Percentiles rank a stretch among this genome's conserved stretches.
Evolutionary conservation across 2,113 vertebrate genomes (phyloP).

Genomic region (Ancistrus triradiatus): DNA sequence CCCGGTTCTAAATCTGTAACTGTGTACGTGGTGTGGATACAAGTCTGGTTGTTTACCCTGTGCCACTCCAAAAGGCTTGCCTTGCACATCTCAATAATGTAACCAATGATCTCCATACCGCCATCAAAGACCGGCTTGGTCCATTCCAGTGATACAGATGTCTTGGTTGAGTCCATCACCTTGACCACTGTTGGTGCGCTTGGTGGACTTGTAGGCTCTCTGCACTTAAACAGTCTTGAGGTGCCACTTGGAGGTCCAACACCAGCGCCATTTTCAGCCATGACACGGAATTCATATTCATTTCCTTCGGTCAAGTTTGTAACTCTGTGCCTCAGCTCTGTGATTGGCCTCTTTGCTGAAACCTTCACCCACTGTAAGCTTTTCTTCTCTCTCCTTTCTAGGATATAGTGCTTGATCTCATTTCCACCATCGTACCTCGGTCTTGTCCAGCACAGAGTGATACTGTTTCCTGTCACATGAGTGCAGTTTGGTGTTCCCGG

Average conservation of each 20-base stretch:
- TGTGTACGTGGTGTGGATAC: slow-evolving; percentile 85
- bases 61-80: slow-evolving; percentile 93
- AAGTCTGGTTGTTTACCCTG: slow-evolving; percentile 86
- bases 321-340: slow-evolving; percentile 86
- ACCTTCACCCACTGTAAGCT: slow-evolving; percentile 94
- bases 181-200: slow-evolving; percentile 86
- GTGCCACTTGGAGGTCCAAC: slow-evolving; percentile 83
- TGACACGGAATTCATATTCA: slow-evolving; percentile 96
- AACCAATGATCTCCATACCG: slow-evolving; percentile 95
- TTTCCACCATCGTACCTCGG: slow-evolving; percentile 90
- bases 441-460: slow-evolving; percentile 89
- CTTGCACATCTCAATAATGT: slow-evolving; percentile 97
- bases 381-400: slow-evolving; percentile 97
- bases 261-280: slow-evolving; percentile 94
- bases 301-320: slow-evolving; percentile 89
- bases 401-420: slow-evolving; percentile 93
- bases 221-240: slow-evolving; percentile 92
- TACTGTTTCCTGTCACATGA: slow-evolving; percentile 87
- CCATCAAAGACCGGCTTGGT: slow-evolving; percentile 93
- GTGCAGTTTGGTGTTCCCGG: slow-evolving; percentile 91
- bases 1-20: slow-evolving; percentile 83
- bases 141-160: slow-evolving; percentile 90
- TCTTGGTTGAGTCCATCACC: slow-evolving; percentile 92
- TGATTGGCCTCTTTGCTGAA: slow-evolving; percentile 87
- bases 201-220: slow-evolving; percentile 88